Evolutionary conservation across 1,140 invertebrate genomes (phyloP).

Genomic region (Dendrolimus kikuchii): DNA sequence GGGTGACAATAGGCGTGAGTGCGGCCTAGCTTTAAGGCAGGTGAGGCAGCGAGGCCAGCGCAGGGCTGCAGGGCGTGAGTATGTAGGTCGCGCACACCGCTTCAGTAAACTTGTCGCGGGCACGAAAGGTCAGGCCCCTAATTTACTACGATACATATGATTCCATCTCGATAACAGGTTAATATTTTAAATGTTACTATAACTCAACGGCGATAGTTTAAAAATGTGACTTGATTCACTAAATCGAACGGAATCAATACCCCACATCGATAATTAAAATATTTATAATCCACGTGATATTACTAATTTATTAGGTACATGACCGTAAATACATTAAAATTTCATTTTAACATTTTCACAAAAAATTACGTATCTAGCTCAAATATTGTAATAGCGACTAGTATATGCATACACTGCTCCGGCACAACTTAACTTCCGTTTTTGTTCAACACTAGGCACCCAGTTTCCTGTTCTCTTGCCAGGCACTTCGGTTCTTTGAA

Average conservation of each 20-base stretch:
- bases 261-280: too few species aligned
- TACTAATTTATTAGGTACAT: too few species aligned
- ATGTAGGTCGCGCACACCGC: slow-evolving; percentile 61
- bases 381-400: slow-evolving; percentile 30
- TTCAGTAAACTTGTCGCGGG: slow-evolving; percentile 58
- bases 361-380: too few species aligned
- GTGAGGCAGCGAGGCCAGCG: slow-evolving; percentile 9
- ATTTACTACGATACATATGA: slow-evolving; percentile 1
- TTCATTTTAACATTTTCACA: too few species aligned
- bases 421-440: slow-evolving; percentile 43
- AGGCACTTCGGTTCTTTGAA: slow-evolving; percentile 14
- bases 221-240: too few species aligned
- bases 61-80: slow-evolving; percentile 26
- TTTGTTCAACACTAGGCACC: slow-evolving; percentile 38
- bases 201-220: too few species aligned
- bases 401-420: slow-evolving; percentile 28
- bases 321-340: too few species aligned
- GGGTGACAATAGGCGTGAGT: too few species aligned
- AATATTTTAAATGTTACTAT: too few species aligned
- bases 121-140: slow-evolving; percentile 63
- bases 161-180: too few species aligned
- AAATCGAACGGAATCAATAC: too few species aligned
- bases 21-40: slow-evolving; percentile 6
- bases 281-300: too few species aligned
- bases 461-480: slow-evolving; percentile 26